Base-by-base conservation (phyloP, 1,140 invertebrate genomes). In the Drosophila virilis region DNA sequence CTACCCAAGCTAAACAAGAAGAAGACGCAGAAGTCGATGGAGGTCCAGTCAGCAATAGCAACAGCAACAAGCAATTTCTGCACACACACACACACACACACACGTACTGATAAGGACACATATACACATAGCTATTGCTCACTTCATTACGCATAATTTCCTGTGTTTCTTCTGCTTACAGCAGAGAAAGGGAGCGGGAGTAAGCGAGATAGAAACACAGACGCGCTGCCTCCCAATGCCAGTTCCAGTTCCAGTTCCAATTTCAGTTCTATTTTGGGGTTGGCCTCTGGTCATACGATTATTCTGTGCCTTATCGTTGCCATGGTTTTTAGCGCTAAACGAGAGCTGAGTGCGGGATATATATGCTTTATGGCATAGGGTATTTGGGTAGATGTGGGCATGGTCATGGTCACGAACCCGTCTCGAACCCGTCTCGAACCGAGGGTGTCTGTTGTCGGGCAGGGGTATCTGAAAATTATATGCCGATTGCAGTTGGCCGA, bases 91-190 rank as follows among this genome's bases (percentile, higher is more conserved):
- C 72, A 71, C 28, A 65, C 68, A 64, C 38, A 37, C 67, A 38
- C 22, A 58, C 50, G 62, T 51, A 62, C 45, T 48, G 67, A 75
- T 65, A 75, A 71, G 60, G 33, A 58, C 54, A 48, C 72, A 62
- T 65, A 17, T 1, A 55, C 40, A 61, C 54, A 69, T 15, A 58
- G 28, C 65, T 82, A 88, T 85, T 88, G 82, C 82, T 88, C 88
- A 86, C 83, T 86, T 86, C 82, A 86, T 86, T 86, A 86, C 82
- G 82, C 82, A 86, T 86, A 86, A 86, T 86, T 86, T 86, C 83
- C 82, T 88, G 78, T 48, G 40, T 61, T 80, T 85, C 72, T 57
- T 77, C 75, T 68, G 55, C 35, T 67, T 40, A 37, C 51, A 35
- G 33, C 69, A 70, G 77, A 17, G 13, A 10, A 4, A 15, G 32